Base-by-base conservation (phyloP, 2,797 vertebrate species). In the Zalophus californianus region DNA sequence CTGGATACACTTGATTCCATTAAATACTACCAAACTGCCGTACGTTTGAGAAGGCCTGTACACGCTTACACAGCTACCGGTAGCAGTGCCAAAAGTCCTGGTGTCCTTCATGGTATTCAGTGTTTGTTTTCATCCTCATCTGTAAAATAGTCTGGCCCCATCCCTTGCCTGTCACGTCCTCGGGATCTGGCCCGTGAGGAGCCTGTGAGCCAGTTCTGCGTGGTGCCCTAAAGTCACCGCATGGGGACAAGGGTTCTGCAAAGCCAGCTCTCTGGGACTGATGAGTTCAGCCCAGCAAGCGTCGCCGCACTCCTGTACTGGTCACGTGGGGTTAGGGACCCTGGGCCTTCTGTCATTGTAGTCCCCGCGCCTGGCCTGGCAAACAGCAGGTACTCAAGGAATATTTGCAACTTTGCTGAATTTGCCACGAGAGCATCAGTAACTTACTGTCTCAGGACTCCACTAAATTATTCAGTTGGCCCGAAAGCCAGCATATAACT, bases 401-500 rank as follows among this genome's bases (percentile, higher is more conserved):
- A 44, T 89, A 58, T 77, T 80, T 64, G 75, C 12, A 48, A 21
- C 44, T 91, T 91, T 85, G 23, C 48, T 66, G 25, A 77, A 70
- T 78, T 88, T 56, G 35, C 89, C 79, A 23, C 4, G 1, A 88
- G 41, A 80, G 58, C 56, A 77, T 62, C 32, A 82, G 48, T 23
- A 87, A 62, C 32, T 90, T 93, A 80, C 52, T 21, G 0, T 66
- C 70, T 79, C n/a, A 38, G 35, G 68, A 58, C 2, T 23, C 66
- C 58, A 27, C 15, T 90, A 92, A 96, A 84, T 94, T 92, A 87
- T 68, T 87, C 48, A 75, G 2, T n/a, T 44, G 62, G 56, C 35
- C 62, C 75, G 35, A 96, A 66, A 96, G 72, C 50, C 50, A 58
- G 32, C 20, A 68, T 92, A 48, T 52, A 86, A 86, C 85, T 85